Evolutionary conservation across 2,113 vertebrate species (phyloP).

Genomic region (Callipepla squamata): DNA sequence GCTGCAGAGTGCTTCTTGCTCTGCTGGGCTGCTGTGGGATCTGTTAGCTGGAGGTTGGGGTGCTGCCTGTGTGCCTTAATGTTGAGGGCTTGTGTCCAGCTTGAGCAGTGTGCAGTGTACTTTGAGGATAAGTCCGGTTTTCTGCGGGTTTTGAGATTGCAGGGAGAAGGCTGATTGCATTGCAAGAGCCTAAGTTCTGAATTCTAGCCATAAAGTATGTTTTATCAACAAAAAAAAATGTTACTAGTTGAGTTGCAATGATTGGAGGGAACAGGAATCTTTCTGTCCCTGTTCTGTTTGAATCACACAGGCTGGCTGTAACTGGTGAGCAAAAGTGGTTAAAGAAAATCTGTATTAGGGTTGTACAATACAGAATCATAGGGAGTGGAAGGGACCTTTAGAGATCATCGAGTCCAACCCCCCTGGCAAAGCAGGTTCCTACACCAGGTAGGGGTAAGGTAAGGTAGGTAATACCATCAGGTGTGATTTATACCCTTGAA

Average conservation of each 20-base stretch:
- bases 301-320: not conserved
- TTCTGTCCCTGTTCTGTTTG: not conserved
- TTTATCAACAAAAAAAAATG: not conserved
- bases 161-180: fast-evolving
- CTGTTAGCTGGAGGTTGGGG: not conserved
- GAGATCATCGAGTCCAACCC: too few species aligned
- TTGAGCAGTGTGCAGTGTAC: not conserved
- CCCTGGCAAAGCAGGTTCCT: too few species aligned
- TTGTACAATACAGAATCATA: not conserved
- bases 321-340: not conserved
- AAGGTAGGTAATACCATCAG: fast-evolving
- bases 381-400: too few species aligned
- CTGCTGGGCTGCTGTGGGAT: fast-evolving
- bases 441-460: too few species aligned
- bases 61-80: not conserved
- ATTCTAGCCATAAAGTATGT: fast-evolving
- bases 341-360: not conserved
- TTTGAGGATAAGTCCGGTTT: fast-evolving
- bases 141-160: not conserved
- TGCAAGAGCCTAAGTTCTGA: fast-evolving
- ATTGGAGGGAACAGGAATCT: not conserved
- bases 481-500: not conserved
- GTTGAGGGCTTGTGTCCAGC: fast-evolving
- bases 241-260: not conserved
- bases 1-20: fast-evolving